A percentile compares a stretch with the other conserved stretches of the same genome.
phyloP scores from a whole-genome alignment of 2,888 invertebrate genomes.

The Synergus japonicus region DNA sequence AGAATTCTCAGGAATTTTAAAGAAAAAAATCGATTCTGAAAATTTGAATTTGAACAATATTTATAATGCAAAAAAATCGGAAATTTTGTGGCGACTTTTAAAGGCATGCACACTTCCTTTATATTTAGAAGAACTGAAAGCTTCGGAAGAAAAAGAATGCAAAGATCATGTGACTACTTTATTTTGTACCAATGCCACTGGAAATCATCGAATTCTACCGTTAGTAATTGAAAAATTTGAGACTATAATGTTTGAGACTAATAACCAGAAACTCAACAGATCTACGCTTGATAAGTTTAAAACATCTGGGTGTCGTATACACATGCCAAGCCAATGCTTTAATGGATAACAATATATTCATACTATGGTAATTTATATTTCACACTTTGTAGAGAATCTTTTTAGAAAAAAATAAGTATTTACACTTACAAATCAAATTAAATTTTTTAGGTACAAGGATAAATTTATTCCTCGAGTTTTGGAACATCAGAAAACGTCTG shows the following conservation, averaged over 20 bases:
- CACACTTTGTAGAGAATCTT: not conserved
- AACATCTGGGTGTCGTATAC: conserved; percentile 11
- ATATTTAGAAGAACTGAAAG: not conserved
- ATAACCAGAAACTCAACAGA: not conserved
- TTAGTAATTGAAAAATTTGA: conserved; percentile 22
- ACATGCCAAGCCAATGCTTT: conserved; percentile 24
- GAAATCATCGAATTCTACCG: not conserved
- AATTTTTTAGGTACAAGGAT: conserved; percentile 8
- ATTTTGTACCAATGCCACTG: conserved; percentile 10
- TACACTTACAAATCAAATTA: too few species aligned
- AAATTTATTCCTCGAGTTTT: not conserved
- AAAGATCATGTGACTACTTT: conserved; percentile 20
- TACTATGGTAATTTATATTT: conserved; percentile 13
- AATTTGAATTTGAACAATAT: conserved; percentile 2
- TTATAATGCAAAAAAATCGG: conserved; percentile 37
- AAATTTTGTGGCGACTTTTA: conserved; percentile 19
- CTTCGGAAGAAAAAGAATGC: not conserved
- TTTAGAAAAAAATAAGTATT: not conserved
- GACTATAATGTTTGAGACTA: conserved; percentile 2
- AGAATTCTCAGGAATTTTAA: not conserved
- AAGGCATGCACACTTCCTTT: not conserved
- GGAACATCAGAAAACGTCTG: not conserved
- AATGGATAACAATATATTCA: conserved; percentile 37
- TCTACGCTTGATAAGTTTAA: not conserved
- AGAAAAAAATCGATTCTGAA: conserved; percentile 24